phyloP scores from a whole-genome alignment of 2,113 vertebrate genomes.

The Melanerpes formicivorus region DNA sequence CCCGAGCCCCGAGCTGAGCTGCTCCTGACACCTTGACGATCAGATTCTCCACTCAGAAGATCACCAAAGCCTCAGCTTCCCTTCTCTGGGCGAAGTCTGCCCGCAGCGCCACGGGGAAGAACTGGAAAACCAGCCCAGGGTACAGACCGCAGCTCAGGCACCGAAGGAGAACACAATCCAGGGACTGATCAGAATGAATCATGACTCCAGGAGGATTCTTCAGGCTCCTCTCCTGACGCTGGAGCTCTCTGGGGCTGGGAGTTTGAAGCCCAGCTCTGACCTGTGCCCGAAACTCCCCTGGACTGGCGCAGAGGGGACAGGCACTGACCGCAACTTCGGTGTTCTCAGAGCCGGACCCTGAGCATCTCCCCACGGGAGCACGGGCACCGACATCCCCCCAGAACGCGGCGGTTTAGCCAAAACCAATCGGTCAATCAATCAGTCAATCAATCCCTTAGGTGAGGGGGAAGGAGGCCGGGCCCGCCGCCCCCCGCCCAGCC shows the following conservation, averaged over 20 bases:
- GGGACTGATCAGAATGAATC: fast-evolving
- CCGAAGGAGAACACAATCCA: fast-evolving
- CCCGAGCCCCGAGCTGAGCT: background rate
- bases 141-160: fast-evolving
- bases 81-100: fast-evolving
- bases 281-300: background rate
- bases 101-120: fast-evolving
- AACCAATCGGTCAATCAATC: background rate
- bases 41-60: background rate
- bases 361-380: background rate
- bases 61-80: fast-evolving
- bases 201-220: fast-evolving
- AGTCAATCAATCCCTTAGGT: background rate
- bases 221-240: background rate
- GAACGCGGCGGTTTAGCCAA: background rate
- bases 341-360: background rate
- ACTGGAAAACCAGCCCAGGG: fast-evolving
- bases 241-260: fast-evolving
- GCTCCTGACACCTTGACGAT: background rate
- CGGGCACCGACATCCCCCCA: background rate
- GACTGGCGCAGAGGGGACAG: fast-evolving
- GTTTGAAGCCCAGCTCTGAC: background rate
- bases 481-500: background rate
- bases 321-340: background rate
- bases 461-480: background rate